A percentile compares a stretch with the other conserved stretches of the same genome.
Evolutionary conservation across 2,113 vertebrate species (phyloP).

Genomic region (Sturnira hondurensis): DNA sequence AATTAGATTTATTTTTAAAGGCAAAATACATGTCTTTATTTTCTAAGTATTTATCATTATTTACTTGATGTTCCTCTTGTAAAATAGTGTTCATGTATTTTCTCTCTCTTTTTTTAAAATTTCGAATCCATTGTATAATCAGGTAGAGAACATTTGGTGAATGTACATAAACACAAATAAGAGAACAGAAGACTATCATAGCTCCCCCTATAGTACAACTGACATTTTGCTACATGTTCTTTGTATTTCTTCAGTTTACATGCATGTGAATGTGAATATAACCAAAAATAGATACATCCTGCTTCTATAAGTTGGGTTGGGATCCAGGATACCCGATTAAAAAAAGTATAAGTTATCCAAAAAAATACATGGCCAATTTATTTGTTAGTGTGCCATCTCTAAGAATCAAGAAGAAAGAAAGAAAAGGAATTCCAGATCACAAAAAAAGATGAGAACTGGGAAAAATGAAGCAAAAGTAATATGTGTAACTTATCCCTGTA

Average conservation of each 20-base stretch:
- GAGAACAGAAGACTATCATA: background rate
- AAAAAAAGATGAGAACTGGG: background rate
- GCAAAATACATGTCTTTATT: background rate
- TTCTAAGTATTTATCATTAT: constrained; percentile 7
- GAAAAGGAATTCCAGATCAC: background rate
- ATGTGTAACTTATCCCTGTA: background rate
- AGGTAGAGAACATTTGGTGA: background rate
- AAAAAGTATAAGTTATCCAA: background rate
- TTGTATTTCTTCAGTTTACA: background rate
- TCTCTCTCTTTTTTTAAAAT: background rate
- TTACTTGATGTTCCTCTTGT: background rate
- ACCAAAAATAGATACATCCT: constrained; percentile 38
- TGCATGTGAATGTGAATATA: background rate
- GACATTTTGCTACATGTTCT: background rate
- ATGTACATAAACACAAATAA: background rate
- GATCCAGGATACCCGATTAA: constrained; percentile 24
- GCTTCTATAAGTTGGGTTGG: background rate
- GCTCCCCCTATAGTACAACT: accelerated
- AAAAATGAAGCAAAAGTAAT: background rate
- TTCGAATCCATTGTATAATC: background rate
- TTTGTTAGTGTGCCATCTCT: background rate
- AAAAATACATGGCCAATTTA: background rate
- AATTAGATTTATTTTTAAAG: constrained; percentile 37
- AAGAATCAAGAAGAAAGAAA: background rate
- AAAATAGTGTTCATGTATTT: background rate